Conservation (phyloP, 2,113 vertebrate genomes). For the Actenoides hombroni region DNA sequence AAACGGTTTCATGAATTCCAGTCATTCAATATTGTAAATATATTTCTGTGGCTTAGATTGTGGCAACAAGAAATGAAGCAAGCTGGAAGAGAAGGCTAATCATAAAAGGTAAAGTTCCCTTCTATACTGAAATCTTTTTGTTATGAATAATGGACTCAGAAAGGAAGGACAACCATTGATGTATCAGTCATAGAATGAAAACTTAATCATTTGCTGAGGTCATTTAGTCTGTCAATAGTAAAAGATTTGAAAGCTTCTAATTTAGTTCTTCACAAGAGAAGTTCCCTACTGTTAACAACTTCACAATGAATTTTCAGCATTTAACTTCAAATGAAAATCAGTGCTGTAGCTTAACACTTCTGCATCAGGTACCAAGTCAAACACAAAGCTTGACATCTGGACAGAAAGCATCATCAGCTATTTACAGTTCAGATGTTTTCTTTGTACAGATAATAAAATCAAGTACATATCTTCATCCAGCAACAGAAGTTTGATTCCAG, state of each 20-base stretch:
- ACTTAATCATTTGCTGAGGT: background rate
- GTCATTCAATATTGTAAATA: background rate
- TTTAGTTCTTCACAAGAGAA: background rate
- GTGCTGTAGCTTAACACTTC: background rate
- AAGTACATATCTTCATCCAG: background rate
- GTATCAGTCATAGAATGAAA: background rate
- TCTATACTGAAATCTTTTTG: background rate
- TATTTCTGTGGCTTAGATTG: background rate
- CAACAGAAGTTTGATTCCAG: background rate
- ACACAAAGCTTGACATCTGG: background rate
- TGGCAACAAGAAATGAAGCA: background rate
- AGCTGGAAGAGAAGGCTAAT: background rate
- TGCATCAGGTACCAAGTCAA: background rate
- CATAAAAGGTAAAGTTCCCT: background rate
- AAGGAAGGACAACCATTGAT: constrained; percentile 2
- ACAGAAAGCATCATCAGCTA: background rate
- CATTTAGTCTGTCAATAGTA: background rate
- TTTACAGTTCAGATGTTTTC: background rate
- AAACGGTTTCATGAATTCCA: background rate
- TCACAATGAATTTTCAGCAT: background rate
- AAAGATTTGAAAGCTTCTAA: constrained; percentile 10
- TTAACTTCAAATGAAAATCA: background rate
- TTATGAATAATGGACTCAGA: background rate
- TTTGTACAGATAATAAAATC: background rate
- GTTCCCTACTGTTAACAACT: constrained; percentile 4